Evolutionary conservation across 2,113 vertebrate species (phyloP), one percentile per base, ranked within the genome.

Genomic region (Capreolus pygargus): DNA sequence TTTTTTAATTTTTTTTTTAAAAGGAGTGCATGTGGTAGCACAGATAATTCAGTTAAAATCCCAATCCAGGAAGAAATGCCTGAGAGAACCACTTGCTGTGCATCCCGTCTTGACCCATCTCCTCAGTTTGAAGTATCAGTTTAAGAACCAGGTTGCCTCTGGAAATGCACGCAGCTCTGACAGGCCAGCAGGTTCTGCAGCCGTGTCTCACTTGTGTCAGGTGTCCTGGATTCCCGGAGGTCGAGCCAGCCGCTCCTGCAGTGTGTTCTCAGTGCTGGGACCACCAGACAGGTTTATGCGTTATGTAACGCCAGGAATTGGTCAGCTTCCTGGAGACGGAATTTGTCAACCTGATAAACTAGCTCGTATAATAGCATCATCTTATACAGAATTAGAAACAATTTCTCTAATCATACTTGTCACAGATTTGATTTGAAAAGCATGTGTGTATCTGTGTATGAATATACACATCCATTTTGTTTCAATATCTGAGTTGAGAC

Each of bases 331-430:
- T 97, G 84, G 90, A 98, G 89, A 81, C 78, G 74, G 90, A 95
- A 87, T 91, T 98, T 95, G 94, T 97, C 85, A 98, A 70, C 95
- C 60, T 94, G 94, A 98, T 97, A 98, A 97, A 92, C 92, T 43
- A 96, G 79, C 83, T 96, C 93, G 97, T 92, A 76, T 36, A 95
- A 96, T 94, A 95, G 83, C 52, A 93, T 93, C 86, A 92, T 97
- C 74, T 92, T 89, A 57, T 83, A 86, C 36, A 96, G 83, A 95
- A 94, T 96, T 87, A 97, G 78, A 96, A 93, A 92, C 45, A 6
- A 9, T 82, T 89, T 92, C 52, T 90, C 6, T 64, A 76, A 25
- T 87, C 45, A 58, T 10, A 23, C 21, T 94, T 94, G 45, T 93
- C 58, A 25, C 74, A 27, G 27, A 85, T 94, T 90, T 85, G 19